phyloP scores from a whole-genome alignment of 2,888 invertebrate species.

The Blera fallax region DNA sequence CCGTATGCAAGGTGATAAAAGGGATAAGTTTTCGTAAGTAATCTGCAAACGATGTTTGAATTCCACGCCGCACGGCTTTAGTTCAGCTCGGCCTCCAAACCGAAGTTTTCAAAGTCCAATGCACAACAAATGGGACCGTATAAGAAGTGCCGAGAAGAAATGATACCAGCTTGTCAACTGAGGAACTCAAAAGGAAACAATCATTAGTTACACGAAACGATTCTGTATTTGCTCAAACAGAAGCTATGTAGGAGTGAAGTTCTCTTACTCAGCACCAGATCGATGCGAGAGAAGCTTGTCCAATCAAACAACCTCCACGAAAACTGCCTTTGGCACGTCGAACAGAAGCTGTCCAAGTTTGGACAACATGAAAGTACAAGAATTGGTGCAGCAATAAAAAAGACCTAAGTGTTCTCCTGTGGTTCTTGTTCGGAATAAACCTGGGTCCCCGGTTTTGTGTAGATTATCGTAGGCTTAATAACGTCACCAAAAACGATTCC shows the following conservation, averaged over 20 bases:
- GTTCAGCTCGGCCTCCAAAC: neutral
- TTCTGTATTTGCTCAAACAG: neutral
- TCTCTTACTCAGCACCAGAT: neutral
- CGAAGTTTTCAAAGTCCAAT: neutral
- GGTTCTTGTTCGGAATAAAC: neutral
- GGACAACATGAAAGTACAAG: neutral
- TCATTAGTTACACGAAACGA: neutral
- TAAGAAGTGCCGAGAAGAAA: neutral
- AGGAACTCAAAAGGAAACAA: neutral
- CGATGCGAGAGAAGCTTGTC: neutral
- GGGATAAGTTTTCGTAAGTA: neutral
- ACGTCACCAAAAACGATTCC: too few species aligned
- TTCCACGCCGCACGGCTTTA: neutral
- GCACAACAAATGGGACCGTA: neutral
- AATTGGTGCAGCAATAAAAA: neutral
- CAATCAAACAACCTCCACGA: neutral
- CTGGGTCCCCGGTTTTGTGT: too few species aligned
- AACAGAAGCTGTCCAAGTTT: neutral
- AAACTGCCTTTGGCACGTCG: neutral
- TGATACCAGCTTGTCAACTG: neutral
- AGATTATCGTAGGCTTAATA: too few species aligned
- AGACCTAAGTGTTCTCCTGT: neutral
- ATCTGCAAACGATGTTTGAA: neutral
- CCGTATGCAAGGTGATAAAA: too few species aligned
- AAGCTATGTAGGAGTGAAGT: neutral